Evolutionary conservation across 2,113 vertebrate species (phyloP).

Genomic region (Rallus limicola): DNA sequence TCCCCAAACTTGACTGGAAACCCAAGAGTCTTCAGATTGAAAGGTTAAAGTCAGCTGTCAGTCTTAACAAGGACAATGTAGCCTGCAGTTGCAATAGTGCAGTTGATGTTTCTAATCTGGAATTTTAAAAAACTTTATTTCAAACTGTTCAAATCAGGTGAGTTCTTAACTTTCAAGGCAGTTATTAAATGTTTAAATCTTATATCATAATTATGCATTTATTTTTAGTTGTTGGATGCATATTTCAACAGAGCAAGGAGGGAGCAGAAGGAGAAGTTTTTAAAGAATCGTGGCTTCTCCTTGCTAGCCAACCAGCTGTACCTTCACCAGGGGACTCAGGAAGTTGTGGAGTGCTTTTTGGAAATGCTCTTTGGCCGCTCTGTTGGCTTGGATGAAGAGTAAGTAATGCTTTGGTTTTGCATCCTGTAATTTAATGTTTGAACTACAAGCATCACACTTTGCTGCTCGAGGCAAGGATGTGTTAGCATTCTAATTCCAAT

Average conservation of each 20-base stretch:
- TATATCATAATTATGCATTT: constrained; percentile 33
- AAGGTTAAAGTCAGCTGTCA: neutral
- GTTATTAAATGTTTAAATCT: neutral
- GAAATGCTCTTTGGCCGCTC: constrained; percentile 91
- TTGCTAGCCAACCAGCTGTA: constrained; percentile 96
- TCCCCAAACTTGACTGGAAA: neutral
- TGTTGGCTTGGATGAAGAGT: constrained; percentile 93
- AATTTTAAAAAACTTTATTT: neutral
- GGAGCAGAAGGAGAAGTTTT: constrained; percentile 95
- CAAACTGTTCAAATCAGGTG: neutral
- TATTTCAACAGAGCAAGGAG: constrained; percentile 94
- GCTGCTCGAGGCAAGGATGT: neutral
- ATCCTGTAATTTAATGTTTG: neutral
- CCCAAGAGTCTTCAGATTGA: neutral
- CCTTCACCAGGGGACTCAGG: constrained; percentile 91
- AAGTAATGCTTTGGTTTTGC: constrained; percentile 55
- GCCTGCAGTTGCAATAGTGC: neutral
- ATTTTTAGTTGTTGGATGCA: constrained; percentile 88
- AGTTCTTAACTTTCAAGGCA: neutral
- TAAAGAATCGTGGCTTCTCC: constrained; percentile 96
- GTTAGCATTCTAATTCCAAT: neutral
- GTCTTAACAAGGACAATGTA: neutral
- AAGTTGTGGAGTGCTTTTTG: constrained; percentile 90
- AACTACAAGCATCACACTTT: neutral
- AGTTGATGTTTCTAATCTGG: neutral